Evolutionary conservation across 2,797 vertebrate species (phyloP).

Genomic region (Rhinichthys osculus): DNA sequence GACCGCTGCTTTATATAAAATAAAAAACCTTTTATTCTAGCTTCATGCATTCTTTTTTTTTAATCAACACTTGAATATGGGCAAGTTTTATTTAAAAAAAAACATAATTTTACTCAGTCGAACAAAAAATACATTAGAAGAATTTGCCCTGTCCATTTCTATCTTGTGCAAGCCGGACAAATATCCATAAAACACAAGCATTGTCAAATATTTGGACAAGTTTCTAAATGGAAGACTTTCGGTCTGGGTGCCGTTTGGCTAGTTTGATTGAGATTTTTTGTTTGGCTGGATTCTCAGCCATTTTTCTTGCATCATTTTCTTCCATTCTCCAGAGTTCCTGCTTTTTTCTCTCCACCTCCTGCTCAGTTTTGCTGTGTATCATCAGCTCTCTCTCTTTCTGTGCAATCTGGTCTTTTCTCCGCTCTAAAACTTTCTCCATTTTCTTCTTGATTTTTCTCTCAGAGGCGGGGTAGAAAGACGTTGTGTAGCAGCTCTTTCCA

Average conservation of each 20-base stretch:
- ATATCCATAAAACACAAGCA: neutral
- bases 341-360: slow-evolving; percentile 58
- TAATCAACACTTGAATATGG: too few species aligned
- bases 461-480: slow-evolving; percentile 55
- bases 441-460: slow-evolving; percentile 63
- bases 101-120: neutral
- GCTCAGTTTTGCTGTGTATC: neutral
- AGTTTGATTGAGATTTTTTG: neutral
- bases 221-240: neutral
- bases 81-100: neutral
- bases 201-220: neutral
- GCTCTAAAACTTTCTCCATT: slow-evolving; percentile 60
- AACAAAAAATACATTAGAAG: neutral
- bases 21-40: too few species aligned
- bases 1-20: too few species aligned
- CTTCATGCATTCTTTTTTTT: too few species aligned
- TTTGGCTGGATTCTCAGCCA: slow-evolving; percentile 54
- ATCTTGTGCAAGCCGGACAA: neutral
- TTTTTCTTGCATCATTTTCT: slow-evolving; percentile 57
- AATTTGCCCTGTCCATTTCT: neutral
- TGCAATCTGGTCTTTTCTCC: slow-evolving; percentile 53
- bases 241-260: neutral
- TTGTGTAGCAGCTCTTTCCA: slow-evolving; percentile 57
- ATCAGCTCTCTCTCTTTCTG: slow-evolving; percentile 41
- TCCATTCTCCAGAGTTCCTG: slow-evolving; percentile 63